These are phyloP conservation scores for Macquaria ambigua DNA, from an alignment of 2,113 vertebrate genomes.

Conservation along the genomic window DNA sequence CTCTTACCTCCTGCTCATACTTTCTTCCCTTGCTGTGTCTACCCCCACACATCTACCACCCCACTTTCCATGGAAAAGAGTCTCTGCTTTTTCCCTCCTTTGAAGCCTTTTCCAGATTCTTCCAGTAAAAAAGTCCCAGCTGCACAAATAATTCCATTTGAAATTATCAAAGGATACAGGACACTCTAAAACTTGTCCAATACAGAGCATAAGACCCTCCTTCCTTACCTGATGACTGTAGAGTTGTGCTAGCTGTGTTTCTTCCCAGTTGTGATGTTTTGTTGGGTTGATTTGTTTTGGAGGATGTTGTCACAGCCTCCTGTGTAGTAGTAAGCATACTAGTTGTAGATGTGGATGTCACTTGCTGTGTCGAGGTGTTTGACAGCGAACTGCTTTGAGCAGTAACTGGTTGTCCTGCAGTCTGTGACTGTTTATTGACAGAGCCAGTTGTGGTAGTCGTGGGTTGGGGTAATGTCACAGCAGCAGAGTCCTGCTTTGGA, in stretches of 20 bases:
- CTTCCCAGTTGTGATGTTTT: slow-evolving; percentile 45
- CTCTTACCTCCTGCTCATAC: slow-evolving; percentile 46
- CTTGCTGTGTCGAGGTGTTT: slow-evolving; percentile 35
- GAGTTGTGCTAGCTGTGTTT: slow-evolving; percentile 39
- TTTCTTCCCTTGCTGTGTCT: slow-evolving; percentile 44
- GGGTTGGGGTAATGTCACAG: slow-evolving; percentile 24
- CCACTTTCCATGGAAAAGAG: slow-evolving; percentile 70
- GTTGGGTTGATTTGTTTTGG: slow-evolving; percentile 33
- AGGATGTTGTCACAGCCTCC: slow-evolving; percentile 7
- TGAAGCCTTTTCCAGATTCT: slow-evolving; percentile 56
- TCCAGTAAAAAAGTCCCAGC: slow-evolving; percentile 70
- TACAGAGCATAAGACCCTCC: slow-evolving; percentile 9
- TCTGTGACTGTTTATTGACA: slow-evolving; percentile 18
- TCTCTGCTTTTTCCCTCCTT: slow-evolving; percentile 55
- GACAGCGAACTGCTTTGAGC: slow-evolving; percentile 27
- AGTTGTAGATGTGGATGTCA: slow-evolving; percentile 37
- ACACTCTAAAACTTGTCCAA: slow-evolving; percentile 15
- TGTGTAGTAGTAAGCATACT: slow-evolving; percentile 16
- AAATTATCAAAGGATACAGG: slow-evolving; percentile 52
- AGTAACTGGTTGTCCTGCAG: slow-evolving; percentile 6
- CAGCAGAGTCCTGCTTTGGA: slow-evolving; percentile 34
- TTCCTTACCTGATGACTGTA: slow-evolving; percentile 67
- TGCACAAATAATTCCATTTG: slow-evolving; percentile 73
- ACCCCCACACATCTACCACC: slow-evolving; percentile 59
- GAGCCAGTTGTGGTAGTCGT: slow-evolving; percentile 3